Percentiles rank a stretch among this genome's conserved stretches.
These are phyloP conservation scores for Sapayoa aenigma DNA, from an alignment of 2,113 vertebrate genomes.

Conservation along the genomic window DNA sequence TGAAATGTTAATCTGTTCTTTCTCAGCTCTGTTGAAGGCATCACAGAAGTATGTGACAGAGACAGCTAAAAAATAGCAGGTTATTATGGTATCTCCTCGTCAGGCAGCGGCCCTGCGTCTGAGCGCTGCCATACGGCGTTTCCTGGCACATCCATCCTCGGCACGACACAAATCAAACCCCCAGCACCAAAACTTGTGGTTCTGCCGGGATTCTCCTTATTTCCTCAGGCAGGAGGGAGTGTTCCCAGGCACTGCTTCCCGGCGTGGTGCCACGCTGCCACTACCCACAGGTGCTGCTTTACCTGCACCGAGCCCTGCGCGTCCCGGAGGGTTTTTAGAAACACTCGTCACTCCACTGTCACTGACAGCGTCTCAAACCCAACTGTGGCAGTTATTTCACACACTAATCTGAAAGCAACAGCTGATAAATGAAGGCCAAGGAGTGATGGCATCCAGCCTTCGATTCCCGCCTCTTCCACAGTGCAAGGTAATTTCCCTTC, in stretches of 20 bases:
- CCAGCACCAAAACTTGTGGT: not conserved
- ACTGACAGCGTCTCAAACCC: not conserved
- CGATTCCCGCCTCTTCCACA: not conserved
- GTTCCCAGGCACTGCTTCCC: not conserved
- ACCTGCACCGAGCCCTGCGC: not conserved
- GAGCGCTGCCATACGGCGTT: not conserved
- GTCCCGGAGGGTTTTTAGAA: not conserved
- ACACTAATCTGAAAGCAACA: not conserved
- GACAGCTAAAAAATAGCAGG: slow-evolving; percentile 30
- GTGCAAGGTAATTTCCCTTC: not conserved
- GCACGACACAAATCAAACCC: not conserved
- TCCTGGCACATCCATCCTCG: slow-evolving; percentile 27
- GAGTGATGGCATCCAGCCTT: not conserved
- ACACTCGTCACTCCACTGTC: not conserved
- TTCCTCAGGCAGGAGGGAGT: not conserved
- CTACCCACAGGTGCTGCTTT: accelerated
- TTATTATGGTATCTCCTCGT: not conserved
- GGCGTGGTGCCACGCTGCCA: accelerated
- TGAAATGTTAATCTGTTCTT: slow-evolving; percentile 63
- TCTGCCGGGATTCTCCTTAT: not conserved
- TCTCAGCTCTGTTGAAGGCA: slow-evolving; percentile 57
- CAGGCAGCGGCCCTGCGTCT: not conserved
- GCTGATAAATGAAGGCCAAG: not conserved
- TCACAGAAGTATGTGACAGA: slow-evolving; percentile 10
- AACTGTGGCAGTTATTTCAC: not conserved